Conservation (phyloP, 2,113 vertebrate genomes). For the Sinocyclocheilus rhinocerous region DNA sequence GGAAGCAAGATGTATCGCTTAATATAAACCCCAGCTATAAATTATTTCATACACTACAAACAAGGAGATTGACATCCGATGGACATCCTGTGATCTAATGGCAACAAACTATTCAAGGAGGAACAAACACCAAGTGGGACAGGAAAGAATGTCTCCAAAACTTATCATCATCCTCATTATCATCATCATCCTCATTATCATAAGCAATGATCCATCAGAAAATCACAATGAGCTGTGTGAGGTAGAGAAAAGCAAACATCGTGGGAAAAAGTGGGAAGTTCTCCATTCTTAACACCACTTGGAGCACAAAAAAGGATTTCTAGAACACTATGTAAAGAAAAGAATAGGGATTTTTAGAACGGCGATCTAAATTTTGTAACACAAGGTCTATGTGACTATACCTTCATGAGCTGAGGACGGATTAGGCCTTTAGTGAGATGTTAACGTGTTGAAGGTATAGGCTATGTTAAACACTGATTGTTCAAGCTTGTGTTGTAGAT, state of each 20-base stretch:
- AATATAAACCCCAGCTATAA: background rate
- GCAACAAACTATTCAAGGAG: conserved; percentile 27
- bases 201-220: background rate
- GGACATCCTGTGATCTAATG: background rate
- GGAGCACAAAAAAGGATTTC: conserved; percentile 27
- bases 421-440: background rate
- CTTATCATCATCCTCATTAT: background rate
- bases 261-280: background rate
- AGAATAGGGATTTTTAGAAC: background rate
- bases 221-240: background rate
- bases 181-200: conserved; percentile 14
- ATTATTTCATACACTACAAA: background rate
- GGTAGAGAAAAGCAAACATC: background rate
- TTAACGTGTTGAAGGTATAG: background rate
- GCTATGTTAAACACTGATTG: background rate
- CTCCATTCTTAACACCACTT: background rate
- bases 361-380: background rate
- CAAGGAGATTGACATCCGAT: background rate
- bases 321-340: background rate
- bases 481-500: background rate
- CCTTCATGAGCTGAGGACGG: background rate
- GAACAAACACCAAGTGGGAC: conserved; percentile 5
- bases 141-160: conserved; percentile 34
- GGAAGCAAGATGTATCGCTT: background rate
- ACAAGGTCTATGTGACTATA: background rate